Evolutionary conservation across 2,113 vertebrate genomes (phyloP), one percentile per base, ranked within the genome.

Genomic region (Vidua chalybeata): DNA sequence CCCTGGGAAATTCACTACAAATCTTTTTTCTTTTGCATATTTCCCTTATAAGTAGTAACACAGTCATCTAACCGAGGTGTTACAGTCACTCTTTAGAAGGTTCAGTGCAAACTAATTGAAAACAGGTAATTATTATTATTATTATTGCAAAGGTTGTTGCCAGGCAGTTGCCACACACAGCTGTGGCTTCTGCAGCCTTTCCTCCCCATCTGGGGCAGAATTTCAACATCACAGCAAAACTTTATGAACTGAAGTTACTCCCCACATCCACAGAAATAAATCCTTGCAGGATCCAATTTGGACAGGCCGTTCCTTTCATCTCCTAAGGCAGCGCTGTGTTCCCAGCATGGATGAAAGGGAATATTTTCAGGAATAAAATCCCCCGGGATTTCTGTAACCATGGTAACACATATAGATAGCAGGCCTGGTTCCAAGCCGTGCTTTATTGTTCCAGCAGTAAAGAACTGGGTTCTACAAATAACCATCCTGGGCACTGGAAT

Each of bases 401-500:
- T 81, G 81, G 95, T 26, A 95, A 96, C 91, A 69, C 6, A 18
- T 5, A 73, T 1, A 94, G 75, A 64, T 33, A 74, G 69, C 94
- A 89, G 85, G 64, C 51, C 63, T 77, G 61, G 22, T 85, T 89
- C 83, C 91, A 96, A 48, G 49, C 59, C 4, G 0, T 35, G 23
- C n/a, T 74, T 94, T 90, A 85, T 56, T 75, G 78, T 74, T 92
- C 61, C 75, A 71, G 82, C 68, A 68, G 46, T 59, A 41, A 97
- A 84, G 66, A 92, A 56, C 12, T 64, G 41, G 39, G 15, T 30
- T 43, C 87, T 58, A 35, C 45, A 79, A 95, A 93, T 84, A 90
- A 75, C 18, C 55, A 49, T 10, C 17, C 41, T 19, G 13, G 33
- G 62, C 80, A 4, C 4, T 41, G 33, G 63, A 69, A 83, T 85